phyloP scores from a whole-genome alignment of 2,113 vertebrate genomes.

The Petromus typicus region DNA sequence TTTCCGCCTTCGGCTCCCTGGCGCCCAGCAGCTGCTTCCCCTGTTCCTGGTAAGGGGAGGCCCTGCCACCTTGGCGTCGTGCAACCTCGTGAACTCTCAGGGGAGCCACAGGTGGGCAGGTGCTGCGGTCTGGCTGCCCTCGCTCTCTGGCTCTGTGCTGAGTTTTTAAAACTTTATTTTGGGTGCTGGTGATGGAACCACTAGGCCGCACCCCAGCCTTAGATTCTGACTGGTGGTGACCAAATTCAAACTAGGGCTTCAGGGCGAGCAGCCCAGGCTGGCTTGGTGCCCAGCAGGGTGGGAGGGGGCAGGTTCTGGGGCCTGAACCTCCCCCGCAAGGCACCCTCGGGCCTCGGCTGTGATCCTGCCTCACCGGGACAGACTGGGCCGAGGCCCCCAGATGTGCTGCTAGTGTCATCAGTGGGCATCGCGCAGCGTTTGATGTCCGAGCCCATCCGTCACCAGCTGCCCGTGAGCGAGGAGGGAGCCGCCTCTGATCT shows the following conservation, averaged over 20 bases:
- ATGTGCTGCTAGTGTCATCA: slow-evolving; percentile 12
- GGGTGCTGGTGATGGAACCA: neutral
- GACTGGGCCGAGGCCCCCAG: slow-evolving; percentile 11
- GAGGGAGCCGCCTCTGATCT: neutral
- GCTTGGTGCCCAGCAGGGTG: neutral
- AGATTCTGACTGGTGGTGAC: slow-evolving; percentile 14
- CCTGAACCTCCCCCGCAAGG: slow-evolving; percentile 3
- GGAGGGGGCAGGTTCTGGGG: slow-evolving; percentile 61
- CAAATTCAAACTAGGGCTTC: neutral
- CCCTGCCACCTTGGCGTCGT: neutral
- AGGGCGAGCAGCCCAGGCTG: neutral
- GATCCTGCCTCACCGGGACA: slow-evolving; percentile 64
- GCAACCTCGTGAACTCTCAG: neutral
- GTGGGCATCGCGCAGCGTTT: slow-evolving; percentile 11
- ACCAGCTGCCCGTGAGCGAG: neutral
- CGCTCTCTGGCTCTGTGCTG: neutral
- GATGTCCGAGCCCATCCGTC: slow-evolving; percentile 58
- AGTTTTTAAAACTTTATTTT: neutral
- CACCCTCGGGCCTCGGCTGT: neutral
- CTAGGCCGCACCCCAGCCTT: neutral
- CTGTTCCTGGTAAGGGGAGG: neutral
- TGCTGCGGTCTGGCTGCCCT: neutral
- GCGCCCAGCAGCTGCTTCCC: neutral
- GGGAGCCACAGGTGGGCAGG: neutral
- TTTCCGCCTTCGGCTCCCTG: neutral